These are phyloP conservation scores for Harpegnathos saltator DNA, from an alignment of 1,140 invertebrate genomes.

Conservation along the genomic window DNA sequence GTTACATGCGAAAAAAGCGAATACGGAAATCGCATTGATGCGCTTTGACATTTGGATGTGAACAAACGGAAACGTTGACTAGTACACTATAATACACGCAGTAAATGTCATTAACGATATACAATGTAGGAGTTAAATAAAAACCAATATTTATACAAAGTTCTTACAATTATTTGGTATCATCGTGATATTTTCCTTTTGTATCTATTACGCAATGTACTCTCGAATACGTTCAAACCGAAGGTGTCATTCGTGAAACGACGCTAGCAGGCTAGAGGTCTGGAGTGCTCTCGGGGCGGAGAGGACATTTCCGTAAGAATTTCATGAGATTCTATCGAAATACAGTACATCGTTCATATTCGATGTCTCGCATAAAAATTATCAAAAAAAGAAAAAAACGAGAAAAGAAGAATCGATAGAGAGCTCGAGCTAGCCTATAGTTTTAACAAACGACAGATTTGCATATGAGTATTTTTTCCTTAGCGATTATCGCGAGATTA, in stretches of 20 bases:
- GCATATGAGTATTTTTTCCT: not conserved
- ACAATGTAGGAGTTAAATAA: slow-evolving; percentile 69
- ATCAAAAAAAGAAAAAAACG: not conserved
- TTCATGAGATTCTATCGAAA: slow-evolving; percentile 16
- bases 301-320: not conserved
- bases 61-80: slow-evolving; percentile 66
- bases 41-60: slow-evolving; percentile 25
- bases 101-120: slow-evolving; percentile 64
- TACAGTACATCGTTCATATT: not conserved
- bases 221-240: slow-evolving; percentile 1
- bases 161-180: slow-evolving; percentile 73
- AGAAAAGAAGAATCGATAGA: slow-evolving; percentile 6
- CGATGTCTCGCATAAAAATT: slow-evolving; percentile 4
- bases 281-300: not conserved
- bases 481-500: not conserved
- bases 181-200: slow-evolving; percentile 45
- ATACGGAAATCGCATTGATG: slow-evolving; percentile 19
- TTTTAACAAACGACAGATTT: not conserved
- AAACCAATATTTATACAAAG: slow-evolving; percentile 66
- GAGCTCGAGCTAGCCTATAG: not conserved
- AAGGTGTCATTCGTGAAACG: slow-evolving; percentile 2
- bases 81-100: slow-evolving; percentile 68
- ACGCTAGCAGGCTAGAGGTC: not conserved
- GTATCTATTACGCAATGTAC: slow-evolving; percentile 22
- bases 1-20: slow-evolving; percentile 7